Base-by-base conservation (phyloP, 2,113 vertebrate species). In the Galbula dea region DNA sequence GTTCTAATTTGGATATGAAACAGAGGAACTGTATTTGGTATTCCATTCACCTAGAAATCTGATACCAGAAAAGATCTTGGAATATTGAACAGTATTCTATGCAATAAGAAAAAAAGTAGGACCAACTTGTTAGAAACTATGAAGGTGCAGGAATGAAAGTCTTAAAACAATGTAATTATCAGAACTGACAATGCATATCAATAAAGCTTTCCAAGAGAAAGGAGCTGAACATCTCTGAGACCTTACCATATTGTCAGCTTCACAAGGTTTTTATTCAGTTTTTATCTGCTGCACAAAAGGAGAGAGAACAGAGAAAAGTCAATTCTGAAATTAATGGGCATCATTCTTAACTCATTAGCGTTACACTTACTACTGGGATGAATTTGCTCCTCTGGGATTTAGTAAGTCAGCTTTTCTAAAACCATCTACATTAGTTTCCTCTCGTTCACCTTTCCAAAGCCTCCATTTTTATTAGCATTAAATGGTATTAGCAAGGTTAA, bases 321-420 rank as follows among this genome's bases (percentile, higher is more conserved):
- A 90, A 77, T 95, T 94, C 72, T 88, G 43, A 92, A 91, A 68
- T 83, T 94, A 96, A 95, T 67, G 75, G 75, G 34, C 83, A 55
- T 91, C 94, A 93, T 85, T 94, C 75, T 83, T 84, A 85, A 92
- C 71, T 95, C 75, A 89, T 92, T 93, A 91, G 63, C 34, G 52
- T 74, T 89, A 95, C 75, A 94, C 89, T 86, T 95, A 86, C 79
- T 68, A 71, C 55, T 41, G 61, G 72, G 82, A 89, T 69, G 55
- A 76, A 83, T 92, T 80, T 88, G 36, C 19, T 93, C 91, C 93
- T 93, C 73, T 78, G 89, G 80, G 91, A 89, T 90, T 91, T 81
- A 86, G 20, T 75, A 93, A 91, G 61, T 39, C 78, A 89, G 82
- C 55, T 88, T 91, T 91, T 94, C 78, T 94, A 89, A 96, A 96